Base-by-base conservation (phyloP, 53 echinoderm and acorn worm genomes). In the Mesocentrotus franciscanus region DNA sequence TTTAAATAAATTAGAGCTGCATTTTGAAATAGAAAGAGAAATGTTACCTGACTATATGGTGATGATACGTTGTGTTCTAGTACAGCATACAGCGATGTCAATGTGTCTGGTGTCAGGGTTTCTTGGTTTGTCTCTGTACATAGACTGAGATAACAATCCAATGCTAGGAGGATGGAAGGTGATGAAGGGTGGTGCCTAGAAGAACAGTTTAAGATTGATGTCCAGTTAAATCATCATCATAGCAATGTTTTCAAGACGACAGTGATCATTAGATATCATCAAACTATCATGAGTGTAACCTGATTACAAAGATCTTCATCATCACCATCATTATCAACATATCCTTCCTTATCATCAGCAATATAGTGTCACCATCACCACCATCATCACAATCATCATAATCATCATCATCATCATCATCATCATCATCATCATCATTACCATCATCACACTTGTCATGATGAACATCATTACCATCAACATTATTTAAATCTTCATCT, bases 51-150 rank as follows among this genome's bases (percentile, higher is more conserved):
- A 71, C 94, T 97, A 85, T 61, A 95, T 12, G 97, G 95, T 4
- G 97, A 96, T 18, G 97, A 96, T 71, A 98, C 70, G 71, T 98
- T 98, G 29, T 94, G 94, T 71, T 97, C 95, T 11, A 98, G 95
- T 10, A 92, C 56, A 27, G 93, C 95, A 91, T 96, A 97, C 4
- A 97, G 83, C 14, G 93, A 60, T 68, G 94, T 36, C 39, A 97
- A 79, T 30, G 49, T 94, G 18, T 72, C 94, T 9, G 85, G 2
- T 27, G 95, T 95, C 5, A 97, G 92, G 20, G 91, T 64, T 4
- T 60, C 61, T 26, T 34, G 57, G 42, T 59, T 76, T 0, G 27
- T 42, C 12, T 34, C 72, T 24, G 61, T 78, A 56, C 93, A 93
- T 70, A 85, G 78, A 61, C 95, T 94, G 16, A 97, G 95, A 95